Base-by-base conservation (phyloP, 2,797 vertebrate species). In the Gephyroberyx darwinii region DNA sequence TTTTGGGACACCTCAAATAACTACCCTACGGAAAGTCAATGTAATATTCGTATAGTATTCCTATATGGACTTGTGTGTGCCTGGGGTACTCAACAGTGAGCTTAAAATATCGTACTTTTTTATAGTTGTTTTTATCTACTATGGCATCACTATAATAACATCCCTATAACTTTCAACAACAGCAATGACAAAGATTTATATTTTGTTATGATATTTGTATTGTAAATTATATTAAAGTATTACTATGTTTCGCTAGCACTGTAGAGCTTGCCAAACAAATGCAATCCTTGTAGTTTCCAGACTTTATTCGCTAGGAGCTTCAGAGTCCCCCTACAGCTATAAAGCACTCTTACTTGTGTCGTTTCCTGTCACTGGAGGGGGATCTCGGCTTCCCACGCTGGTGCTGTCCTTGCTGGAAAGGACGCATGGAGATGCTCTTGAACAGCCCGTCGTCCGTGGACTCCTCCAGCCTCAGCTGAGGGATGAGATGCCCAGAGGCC, bases 391-490 rank as follows among this genome's bases (percentile, higher is more conserved):
- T 90, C 51, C 70, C 65, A 5, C 84, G 81, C 1, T 76, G 77
- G 50, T 80, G 69, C 47, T 78, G 84, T 70, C 89, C 71, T 31
- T 82, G 82, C 39, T 82, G 84, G 63, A 85, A 77, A 20, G 85
- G 78, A n/a, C 75, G 81, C 56, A 89, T 48, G 64, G 50, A 52
- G 62, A 82, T 63, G 85, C 83, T 87, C 84, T 75, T 84, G 52
- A 81, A 74, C 62, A 80, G 52, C 39, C 81, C 78, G 59, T 88
- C 88, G 74, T 87, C 82, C 2, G 67, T 19, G 4, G 77, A 66
- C 74, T 91, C 87, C 72, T 92, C 88, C 77, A 91, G 82, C 70
- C 76, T 87, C 22, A 91, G 76, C 75, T 85, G 88, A 66, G 87
- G 88, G 65, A 89, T 72, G 13, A 88, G 66, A 61, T 88, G 77